phyloP scores from a whole-genome alignment of 2,797 vertebrate species.

The Podarcis lilfordi region DNA sequence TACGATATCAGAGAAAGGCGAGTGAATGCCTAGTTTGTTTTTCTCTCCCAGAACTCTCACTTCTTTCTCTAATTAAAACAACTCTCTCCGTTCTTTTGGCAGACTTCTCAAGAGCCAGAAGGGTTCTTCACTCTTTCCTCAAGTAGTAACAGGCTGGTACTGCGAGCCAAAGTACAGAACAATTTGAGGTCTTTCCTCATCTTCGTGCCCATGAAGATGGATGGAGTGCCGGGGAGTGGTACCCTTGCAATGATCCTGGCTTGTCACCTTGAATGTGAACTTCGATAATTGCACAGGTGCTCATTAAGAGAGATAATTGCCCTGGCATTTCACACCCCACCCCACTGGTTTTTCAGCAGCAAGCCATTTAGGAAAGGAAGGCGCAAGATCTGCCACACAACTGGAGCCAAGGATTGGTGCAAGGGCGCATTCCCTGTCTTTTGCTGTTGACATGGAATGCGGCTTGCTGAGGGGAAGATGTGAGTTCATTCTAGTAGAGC shows the following conservation, averaged over 20 bases:
- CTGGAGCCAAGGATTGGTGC: neutral
- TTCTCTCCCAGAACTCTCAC: neutral
- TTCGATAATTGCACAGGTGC: constrained; percentile 34
- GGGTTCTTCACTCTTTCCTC: constrained; percentile 24
- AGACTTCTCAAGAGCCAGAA: constrained; percentile 33
- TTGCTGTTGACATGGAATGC: neutral
- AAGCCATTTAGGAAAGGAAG: neutral
- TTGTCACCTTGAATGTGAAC: constrained; percentile 17
- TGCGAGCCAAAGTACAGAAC: constrained; percentile 31
- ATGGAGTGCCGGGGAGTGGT: constrained; percentile 17
- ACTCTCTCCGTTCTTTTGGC: constrained; percentile 30
- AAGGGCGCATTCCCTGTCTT: neutral
- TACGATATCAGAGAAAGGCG: neutral
- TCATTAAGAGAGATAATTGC: constrained; percentile 32
- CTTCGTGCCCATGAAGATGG: constrained; percentile 21
- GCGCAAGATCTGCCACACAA: neutral
- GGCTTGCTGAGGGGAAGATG: neutral
- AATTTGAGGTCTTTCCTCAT: constrained; percentile 33
- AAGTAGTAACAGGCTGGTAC: constrained; percentile 34
- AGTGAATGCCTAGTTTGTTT: neutral
- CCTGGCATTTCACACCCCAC: neutral
- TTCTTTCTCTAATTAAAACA: constrained; percentile 52
- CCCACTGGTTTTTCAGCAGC: constrained; percentile 9
- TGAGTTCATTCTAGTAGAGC: neutral
- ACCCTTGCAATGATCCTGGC: constrained; percentile 31